Evolutionary conservation across 92 coral and sea anemone species (phyloP).

Genomic region (Zoanthus sociatus): DNA sequence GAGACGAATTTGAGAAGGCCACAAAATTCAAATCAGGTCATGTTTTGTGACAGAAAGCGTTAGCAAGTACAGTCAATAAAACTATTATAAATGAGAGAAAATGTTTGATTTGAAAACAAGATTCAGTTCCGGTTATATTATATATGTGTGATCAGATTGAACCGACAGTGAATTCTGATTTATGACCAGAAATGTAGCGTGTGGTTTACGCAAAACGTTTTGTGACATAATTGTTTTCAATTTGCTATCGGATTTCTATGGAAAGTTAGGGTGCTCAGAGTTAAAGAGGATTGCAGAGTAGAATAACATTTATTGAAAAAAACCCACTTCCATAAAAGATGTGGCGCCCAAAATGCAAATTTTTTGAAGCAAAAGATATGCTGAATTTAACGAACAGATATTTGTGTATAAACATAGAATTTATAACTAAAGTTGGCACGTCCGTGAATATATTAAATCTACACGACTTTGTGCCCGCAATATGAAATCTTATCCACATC

Average conservation of each 20-base stretch:
- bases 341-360: neutral
- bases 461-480: slow-evolving; percentile 11
- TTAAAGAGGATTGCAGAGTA: neutral
- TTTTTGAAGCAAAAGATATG: neutral
- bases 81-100: slow-evolving; percentile 11
- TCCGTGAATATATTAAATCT: slow-evolving; percentile 28
- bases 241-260: slow-evolving; percentile 42
- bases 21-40: slow-evolving; percentile 42
- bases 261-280: slow-evolving; percentile 8
- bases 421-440: neutral
- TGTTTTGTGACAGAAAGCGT: slow-evolving; percentile 49
- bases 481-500: slow-evolving; percentile 43
- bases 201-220: slow-evolving; percentile 18
- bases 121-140: slow-evolving; percentile 23
- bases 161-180: slow-evolving; percentile 31
- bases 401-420: neutral
- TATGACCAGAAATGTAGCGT: slow-evolving; percentile 3
- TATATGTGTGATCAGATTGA: neutral
- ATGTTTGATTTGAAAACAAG: slow-evolving; percentile 34
- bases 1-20: slow-evolving; percentile 41
- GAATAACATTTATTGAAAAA: neutral
- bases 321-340: neutral
- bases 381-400: neutral
- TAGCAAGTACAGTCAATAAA: slow-evolving; percentile 27
- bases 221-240: slow-evolving; percentile 28